A percentile compares a stretch with the other conserved stretches of the same genome.
Evolutionary conservation across 2,113 vertebrate species (phyloP).

Genomic region (Struthio camelus): DNA sequence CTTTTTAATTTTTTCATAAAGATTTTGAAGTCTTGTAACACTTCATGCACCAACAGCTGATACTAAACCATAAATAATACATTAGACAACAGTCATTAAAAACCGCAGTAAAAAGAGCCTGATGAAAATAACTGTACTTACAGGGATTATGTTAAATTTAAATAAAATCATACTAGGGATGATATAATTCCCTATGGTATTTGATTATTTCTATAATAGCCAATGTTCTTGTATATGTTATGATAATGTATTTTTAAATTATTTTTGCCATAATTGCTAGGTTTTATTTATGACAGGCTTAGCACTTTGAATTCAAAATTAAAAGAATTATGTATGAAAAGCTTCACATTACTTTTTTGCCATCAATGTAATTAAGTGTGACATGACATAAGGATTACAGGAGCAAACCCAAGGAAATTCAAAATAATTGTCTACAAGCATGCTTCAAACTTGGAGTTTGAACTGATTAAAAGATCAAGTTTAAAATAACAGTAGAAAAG

Average conservation of each 20-base stretch:
- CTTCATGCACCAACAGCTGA: background rate
- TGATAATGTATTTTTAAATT: background rate
- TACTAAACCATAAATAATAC: background rate
- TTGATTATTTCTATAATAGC: background rate
- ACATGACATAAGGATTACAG: background rate
- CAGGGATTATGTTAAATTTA: background rate
- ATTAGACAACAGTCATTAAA: background rate
- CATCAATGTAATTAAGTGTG: background rate
- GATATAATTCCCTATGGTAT: background rate
- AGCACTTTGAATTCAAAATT: background rate
- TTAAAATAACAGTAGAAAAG: background rate
- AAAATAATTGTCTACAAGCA: background rate
- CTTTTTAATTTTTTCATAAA: background rate
- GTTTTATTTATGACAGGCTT: background rate
- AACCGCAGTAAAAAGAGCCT: background rate
- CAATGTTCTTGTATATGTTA: background rate
- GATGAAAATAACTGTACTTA: background rate
- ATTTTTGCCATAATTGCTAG: background rate
- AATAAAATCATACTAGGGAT: background rate
- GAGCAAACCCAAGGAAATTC: background rate
- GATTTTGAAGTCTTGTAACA: background rate
- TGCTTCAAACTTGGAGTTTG: background rate
- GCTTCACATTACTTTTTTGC: background rate
- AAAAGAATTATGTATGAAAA: background rate
- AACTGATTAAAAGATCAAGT: constrained; percentile 12